Evolutionary conservation across 2,888 invertebrate species (phyloP).

Genomic region (Pollenia labialis): DNA sequence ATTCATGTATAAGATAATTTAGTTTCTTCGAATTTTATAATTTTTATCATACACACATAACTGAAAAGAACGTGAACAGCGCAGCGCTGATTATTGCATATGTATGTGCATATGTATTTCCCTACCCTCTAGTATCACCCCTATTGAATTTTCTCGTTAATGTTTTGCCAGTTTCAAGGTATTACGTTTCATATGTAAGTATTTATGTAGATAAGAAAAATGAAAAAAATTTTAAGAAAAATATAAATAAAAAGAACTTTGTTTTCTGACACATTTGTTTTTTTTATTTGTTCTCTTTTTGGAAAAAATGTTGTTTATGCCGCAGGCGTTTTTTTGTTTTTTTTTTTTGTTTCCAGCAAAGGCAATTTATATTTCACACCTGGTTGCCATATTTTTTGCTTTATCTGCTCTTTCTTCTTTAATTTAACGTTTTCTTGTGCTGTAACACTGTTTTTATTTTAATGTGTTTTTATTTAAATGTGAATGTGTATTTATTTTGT

Average conservation of each 20-base stretch:
- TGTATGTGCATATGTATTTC: too few relatives aligned
- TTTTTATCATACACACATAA: too few relatives aligned
- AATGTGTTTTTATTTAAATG: conserved; percentile 5
- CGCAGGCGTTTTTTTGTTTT: conserved; percentile 1
- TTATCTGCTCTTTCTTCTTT: not conserved
- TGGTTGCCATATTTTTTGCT: conserved; percentile 75
- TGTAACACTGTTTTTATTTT: not conserved
- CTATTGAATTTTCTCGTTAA: too few relatives aligned
- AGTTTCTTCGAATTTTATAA: too few relatives aligned
- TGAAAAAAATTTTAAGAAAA: conserved; percentile 7
- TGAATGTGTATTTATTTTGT: conserved; percentile 30
- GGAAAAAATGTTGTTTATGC: conserved; percentile 47
- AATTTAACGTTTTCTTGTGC: not conserved
- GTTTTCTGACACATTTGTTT: conserved; percentile 26
- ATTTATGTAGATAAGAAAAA: not conserved
- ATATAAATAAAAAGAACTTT: not conserved
- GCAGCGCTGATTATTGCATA: too few relatives aligned
- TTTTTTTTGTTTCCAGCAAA: conserved; percentile 11
- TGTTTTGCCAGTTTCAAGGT: not conserved
- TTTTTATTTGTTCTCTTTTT: conserved; percentile 20
- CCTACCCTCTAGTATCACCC: too few relatives aligned
- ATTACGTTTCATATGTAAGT: not conserved
- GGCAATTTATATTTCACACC: conserved; percentile 79
- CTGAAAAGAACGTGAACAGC: too few relatives aligned
- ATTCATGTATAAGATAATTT: too few relatives aligned